Base-by-base conservation (phyloP, 2,797 vertebrate genomes). In the Protonibea diacanthus region DNA sequence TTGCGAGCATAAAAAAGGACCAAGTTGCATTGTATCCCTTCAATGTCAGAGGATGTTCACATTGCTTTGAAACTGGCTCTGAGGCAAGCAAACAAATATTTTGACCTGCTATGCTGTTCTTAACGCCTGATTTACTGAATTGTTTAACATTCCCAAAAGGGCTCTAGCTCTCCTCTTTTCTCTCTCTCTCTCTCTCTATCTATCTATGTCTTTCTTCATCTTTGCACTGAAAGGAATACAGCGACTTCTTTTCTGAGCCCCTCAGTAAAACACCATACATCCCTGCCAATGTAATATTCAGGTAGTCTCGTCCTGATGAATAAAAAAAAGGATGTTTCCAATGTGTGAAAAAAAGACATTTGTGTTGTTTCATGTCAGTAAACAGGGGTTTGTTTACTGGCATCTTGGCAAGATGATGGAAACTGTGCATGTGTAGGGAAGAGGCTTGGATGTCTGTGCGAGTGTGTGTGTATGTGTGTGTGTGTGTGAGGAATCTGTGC, bases 141-240 rank as follows among this genome's bases (percentile, higher is more conserved):
- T 87, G 82, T 90, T 84, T 69, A 80, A 86, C 58, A 71, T 87
- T 77, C 87, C 78, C 74, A 87, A 86, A 86, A 85, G 75, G 63
- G 45, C 20, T 74, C 14, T 21, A 14, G 65, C 67, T 71, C 62
- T 63, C 23, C 25, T 64, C 8, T 82, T 53, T 56, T 18, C n/a
- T 58, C 63, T 60, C 52, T 44, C 62, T 78, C 52, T 53, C 53
- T 18, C n/a, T 58, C 63, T 60, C 52, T 44, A 59, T 78, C 52
- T 69, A 18, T 74, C 20, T 62, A 1, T 72, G 27, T 74, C 73
- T 68, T 80, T 86, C 76, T 87, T 70, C 57, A 85, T 85, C 72
- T 87, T 81, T 86, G 77, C 77, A 74, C 68, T 80, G 66, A 83
- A 42, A 78, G 64, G 69, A 76, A 81, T 48, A 85, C 80, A 88